These are phyloP conservation scores for Heliconius congener DNA, from an alignment of 1,140 invertebrate species.

Conservation along the genomic window DNA sequence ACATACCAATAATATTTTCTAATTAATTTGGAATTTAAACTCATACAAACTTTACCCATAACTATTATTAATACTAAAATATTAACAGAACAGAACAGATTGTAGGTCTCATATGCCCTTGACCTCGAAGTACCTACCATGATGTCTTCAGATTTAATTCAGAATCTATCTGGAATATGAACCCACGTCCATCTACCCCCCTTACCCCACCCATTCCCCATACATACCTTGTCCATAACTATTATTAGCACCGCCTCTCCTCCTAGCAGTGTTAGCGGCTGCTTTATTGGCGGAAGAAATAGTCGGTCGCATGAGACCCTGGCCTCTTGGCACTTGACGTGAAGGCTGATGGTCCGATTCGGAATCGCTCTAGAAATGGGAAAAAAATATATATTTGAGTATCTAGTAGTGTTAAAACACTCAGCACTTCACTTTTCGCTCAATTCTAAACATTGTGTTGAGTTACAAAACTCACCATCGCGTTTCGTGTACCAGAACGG, in stretches of 20 bases:
- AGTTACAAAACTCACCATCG: too few species aligned
- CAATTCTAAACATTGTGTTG: too few species aligned
- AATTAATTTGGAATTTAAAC: too few species aligned
- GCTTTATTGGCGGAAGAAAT: slow-evolving; percentile 91
- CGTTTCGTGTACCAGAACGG: too few species aligned
- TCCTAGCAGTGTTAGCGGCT: slow-evolving; percentile 79
- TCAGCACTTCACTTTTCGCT: neutral
- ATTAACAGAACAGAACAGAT: too few species aligned
- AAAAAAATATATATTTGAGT: neutral
- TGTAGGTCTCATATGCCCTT: too few species aligned
- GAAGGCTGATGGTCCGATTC: slow-evolving; percentile 83
- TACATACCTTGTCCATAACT: slow-evolving; percentile 85
- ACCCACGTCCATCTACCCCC: neutral
- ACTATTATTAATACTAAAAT: too few species aligned
- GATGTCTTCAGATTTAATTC: too few species aligned
- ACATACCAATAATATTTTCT: too few species aligned
- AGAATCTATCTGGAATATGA: too few species aligned
- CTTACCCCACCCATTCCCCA: neutral
- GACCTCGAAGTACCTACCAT: too few species aligned
- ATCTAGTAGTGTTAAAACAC: neutral
- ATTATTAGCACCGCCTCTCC: slow-evolving; percentile 82
- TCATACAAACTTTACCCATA: too few species aligned
- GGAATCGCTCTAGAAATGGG: slow-evolving; percentile 84
- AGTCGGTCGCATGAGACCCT: slow-evolving; percentile 87
- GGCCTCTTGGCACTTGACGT: slow-evolving; percentile 54